Evolutionary conservation across 2,888 invertebrate species (phyloP).

Genomic region (Metopia argyrocephala): DNA sequence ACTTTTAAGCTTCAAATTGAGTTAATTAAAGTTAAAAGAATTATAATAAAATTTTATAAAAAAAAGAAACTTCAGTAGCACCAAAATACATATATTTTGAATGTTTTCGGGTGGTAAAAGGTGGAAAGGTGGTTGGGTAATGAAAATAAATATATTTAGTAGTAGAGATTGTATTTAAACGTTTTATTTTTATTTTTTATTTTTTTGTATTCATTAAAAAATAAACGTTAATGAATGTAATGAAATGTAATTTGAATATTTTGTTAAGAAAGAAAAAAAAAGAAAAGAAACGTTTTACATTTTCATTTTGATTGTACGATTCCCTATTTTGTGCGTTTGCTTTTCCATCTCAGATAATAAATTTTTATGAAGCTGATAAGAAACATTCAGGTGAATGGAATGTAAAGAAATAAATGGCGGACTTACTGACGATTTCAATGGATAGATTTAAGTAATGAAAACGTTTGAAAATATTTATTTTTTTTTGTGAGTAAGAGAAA

Average conservation of each 20-base stretch:
- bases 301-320: neutral
- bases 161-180: neutral
- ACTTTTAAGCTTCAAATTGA: conserved; percentile 63
- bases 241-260: conserved; percentile 60
- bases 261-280: neutral
- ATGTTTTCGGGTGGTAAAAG: conserved; percentile 15
- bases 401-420: neutral
- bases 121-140: too few relatives aligned
- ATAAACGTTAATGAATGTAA: conserved; percentile 59
- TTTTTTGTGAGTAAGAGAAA: too few relatives aligned
- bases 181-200: neutral
- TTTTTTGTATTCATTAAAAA: neutral
- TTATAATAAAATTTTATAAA: conserved; percentile 33
- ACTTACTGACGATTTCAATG: neutral
- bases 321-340: neutral
- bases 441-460: neutral
- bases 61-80: conserved; percentile 1
- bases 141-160: neutral
- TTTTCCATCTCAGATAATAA: conserved; percentile 36
- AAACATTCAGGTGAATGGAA: neutral
- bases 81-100: neutral
- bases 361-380: conserved; percentile 48
- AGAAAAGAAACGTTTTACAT: neutral
- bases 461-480: neutral
- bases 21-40: conserved; percentile 63